Percentiles rank a stretch among this genome's conserved stretches.
Conservation (phyloP, 2,797 vertebrate species). For the Dryobates pubescens region DNA sequence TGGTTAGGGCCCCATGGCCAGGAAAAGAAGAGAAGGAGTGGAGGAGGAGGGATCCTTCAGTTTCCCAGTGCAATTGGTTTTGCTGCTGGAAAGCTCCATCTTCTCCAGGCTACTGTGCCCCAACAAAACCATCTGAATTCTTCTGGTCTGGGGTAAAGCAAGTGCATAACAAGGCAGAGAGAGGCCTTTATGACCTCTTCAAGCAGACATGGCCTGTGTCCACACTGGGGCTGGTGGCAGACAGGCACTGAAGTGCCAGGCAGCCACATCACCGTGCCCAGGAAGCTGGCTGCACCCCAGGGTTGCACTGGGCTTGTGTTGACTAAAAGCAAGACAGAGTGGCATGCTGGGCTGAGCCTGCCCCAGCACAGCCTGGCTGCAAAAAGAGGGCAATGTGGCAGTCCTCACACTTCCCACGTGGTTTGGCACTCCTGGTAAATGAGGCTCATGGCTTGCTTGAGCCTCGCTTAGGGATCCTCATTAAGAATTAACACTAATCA, state of each 20-base stretch:
- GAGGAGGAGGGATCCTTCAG: background rate
- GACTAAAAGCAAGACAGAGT: background rate
- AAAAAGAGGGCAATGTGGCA: accelerated
- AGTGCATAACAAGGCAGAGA: background rate
- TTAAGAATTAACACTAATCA: slow-evolving; percentile 15
- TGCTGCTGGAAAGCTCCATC: background rate
- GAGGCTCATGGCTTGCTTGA: background rate
- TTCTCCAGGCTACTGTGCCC: background rate
- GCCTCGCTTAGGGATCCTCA: background rate
- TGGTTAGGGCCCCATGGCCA: accelerated
- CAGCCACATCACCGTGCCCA: accelerated
- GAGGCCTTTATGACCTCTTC: background rate
- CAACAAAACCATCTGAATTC: background rate
- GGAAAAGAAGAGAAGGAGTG: background rate
- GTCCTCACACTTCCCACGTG: accelerated
- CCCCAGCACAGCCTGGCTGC: background rate
- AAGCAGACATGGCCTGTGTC: background rate
- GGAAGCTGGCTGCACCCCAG: background rate
- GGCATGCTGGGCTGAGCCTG: background rate
- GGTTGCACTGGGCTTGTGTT: background rate
- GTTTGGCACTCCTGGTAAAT: background rate
- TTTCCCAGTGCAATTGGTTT: background rate
- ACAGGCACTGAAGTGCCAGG: background rate
- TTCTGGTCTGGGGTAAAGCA: background rate
- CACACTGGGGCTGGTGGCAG: accelerated